These are phyloP conservation scores for Lycaena phlaeas DNA, from an alignment of 2,888 invertebrate species.

Conservation along the genomic window DNA sequence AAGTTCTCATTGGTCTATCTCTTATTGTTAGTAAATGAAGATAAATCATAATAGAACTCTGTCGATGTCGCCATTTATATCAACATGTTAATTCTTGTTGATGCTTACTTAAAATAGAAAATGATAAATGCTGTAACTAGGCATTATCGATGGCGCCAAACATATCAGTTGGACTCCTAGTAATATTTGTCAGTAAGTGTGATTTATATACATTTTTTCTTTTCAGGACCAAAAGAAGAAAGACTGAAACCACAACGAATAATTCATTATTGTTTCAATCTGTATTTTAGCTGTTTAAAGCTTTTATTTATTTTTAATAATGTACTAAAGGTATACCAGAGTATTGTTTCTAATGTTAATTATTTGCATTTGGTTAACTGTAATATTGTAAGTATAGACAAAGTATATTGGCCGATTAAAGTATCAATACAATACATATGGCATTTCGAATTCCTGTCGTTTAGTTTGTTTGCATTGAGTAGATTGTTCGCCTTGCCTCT, in stretches of 20 bases:
- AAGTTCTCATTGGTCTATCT: too few relatives aligned
- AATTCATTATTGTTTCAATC: constrained; percentile 35
- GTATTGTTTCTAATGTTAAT: constrained; percentile 2
- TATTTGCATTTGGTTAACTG: constrained; percentile 4
- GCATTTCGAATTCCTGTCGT: background rate
- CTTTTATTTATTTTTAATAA: constrained; percentile 39
- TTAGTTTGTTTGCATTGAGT: background rate
- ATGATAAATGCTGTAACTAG: too few relatives aligned
- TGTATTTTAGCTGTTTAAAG: constrained; percentile 27
- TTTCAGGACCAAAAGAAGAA: constrained; percentile 51
- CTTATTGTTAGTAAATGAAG: too few relatives aligned
- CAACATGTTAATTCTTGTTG: too few relatives aligned
- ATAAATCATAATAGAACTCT: too few relatives aligned
- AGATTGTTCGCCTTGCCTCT: background rate
- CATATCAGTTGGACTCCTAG: too few relatives aligned
- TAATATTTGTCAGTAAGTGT: too few relatives aligned
- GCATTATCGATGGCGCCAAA: too few relatives aligned
- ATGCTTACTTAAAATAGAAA: too few relatives aligned
- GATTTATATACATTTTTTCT: constrained; percentile 14
- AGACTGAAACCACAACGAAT: constrained; percentile 63
- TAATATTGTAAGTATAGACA: background rate
- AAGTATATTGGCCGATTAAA: background rate
- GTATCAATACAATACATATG: background rate
- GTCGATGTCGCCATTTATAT: too few relatives aligned
- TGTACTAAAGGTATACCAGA: constrained; percentile 25